Conservation (phyloP, 37 sponge, comb jelly and placozoan species). For the Lycopodina hypogea region DNA sequence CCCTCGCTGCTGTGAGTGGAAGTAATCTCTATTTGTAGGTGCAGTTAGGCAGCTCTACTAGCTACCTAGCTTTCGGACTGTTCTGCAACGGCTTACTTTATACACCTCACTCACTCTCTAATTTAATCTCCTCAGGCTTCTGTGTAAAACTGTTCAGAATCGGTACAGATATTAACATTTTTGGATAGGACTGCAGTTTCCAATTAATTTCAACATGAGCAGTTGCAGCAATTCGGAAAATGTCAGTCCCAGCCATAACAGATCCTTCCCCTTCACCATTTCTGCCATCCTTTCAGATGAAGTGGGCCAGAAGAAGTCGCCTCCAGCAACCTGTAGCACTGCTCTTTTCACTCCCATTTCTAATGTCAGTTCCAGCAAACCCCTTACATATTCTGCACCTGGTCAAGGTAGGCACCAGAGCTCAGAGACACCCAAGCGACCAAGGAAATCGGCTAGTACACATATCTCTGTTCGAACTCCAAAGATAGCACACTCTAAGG, state of each 20-base stretch:
- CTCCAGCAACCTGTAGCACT: background rate
- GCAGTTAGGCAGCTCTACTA: too few relatives aligned
- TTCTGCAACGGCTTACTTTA: too few relatives aligned
- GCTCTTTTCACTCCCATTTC: background rate
- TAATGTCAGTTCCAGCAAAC: background rate
- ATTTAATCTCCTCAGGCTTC: too few relatives aligned
- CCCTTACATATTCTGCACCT: background rate
- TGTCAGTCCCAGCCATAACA: slow-evolving; percentile 11
- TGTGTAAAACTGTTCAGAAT: too few relatives aligned
- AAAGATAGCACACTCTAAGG: slow-evolving; percentile 1
- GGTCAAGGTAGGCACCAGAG: background rate
- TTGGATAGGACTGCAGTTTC: too few relatives aligned
- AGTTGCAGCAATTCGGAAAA: background rate
- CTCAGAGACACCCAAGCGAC: slow-evolving; percentile 14
- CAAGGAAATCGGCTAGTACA: background rate
- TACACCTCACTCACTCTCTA: too few relatives aligned
- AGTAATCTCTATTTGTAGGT: too few relatives aligned
- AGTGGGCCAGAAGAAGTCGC: slow-evolving; percentile 16
- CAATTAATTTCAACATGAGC: background rate
- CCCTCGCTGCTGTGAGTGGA: too few relatives aligned
- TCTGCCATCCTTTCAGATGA: slow-evolving; percentile 42
- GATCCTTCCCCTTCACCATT: slow-evolving; percentile 31
- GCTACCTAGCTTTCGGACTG: too few relatives aligned
- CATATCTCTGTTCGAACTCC: background rate
- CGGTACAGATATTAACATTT: too few relatives aligned